Percentiles rank a stretch among this genome's conserved stretches.
These are phyloP conservation scores for Eupsittula cactorum DNA, from an alignment of 2,113 vertebrate genomes.

Conservation along the genomic window DNA sequence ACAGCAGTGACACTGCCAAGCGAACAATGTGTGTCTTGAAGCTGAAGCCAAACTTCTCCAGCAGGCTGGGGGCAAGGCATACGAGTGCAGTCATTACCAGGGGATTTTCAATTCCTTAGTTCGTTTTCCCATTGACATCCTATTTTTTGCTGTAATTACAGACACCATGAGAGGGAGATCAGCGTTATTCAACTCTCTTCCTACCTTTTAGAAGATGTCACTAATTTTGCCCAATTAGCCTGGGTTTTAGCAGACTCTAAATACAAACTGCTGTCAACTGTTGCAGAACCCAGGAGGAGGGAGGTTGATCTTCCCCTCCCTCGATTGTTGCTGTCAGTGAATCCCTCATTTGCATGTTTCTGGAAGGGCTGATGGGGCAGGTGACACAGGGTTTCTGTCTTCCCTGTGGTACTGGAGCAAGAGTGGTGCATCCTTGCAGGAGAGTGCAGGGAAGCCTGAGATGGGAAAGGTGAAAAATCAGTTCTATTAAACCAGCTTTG, in stretches of 20 bases:
- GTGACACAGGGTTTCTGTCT: not conserved
- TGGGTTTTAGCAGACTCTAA: not conserved
- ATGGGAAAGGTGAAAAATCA: not conserved
- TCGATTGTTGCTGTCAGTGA: not conserved
- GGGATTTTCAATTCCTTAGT: not conserved
- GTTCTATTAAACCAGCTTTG: not conserved
- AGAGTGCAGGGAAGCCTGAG: not conserved
- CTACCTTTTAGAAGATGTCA: not conserved
- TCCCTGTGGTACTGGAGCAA: not conserved
- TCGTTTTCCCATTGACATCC: not conserved
- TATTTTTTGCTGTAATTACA: not conserved
- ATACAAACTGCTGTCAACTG: not conserved
- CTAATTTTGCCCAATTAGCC: not conserved
- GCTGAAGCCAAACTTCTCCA: conserved; percentile 17
- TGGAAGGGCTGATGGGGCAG: not conserved
- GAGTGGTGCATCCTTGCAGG: not conserved
- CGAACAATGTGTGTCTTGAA: not conserved
- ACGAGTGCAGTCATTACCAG: not conserved
- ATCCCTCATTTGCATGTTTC: accelerated
- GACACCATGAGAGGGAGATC: not conserved
- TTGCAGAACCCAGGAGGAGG: not conserved
- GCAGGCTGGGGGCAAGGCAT: not conserved
- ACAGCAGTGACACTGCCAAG: not conserved
- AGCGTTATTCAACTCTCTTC: not conserved
- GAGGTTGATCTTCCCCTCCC: accelerated